Evolutionary conservation across 2,888 invertebrate genomes (phyloP), one percentile per base, ranked within the genome.

Genomic region (Fragum fragum): DNA sequence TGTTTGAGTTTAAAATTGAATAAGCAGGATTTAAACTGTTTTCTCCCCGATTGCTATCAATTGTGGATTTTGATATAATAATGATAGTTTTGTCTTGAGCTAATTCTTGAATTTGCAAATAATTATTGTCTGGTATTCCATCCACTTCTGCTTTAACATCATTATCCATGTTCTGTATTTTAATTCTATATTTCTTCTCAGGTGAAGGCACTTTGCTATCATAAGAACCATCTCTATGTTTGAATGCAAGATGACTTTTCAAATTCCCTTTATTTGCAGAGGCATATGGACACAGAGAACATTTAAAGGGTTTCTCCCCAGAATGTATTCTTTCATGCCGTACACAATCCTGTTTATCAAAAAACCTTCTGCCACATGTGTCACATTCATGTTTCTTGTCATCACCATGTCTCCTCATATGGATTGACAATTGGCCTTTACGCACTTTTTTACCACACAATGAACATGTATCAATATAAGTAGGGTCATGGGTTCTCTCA

Each of bases 261-360:
- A 80, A 63, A 52, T 80, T 80, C 16, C 80, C 76, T 26, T 72
- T 76, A 6, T 72, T 66, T 14, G 80, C 59, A 47, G 72, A 76
- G n/a, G 69, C 26, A 52, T 80, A 80, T 18, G 42, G 3, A 73
- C 80, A 80, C 21, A 68, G 36, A 26, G 66, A 47, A 39, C 80
- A 80, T 26, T 69, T 72, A 55, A 68, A 72, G 42, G 80, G 80
- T n/a, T 68, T 80, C n/a, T 80, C 80, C 1, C 80, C 80, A 23
- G 70, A 53, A 52, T 80, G 80, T 14, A 80, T 76, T 26, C 74
- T 57, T 11, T 68, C 14, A 68, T 80, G 80, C 2, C 76, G 23
- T 5, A 42, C 39, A 23, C 76, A 63, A 47, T 76, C 76, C 66
- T 80, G 72, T 28, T 76, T 80, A 9, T 73, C 66, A 39, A 71